phyloP scores from a whole-genome alignment of 2,797 vertebrate species.

The Myotis pilosus region DNA sequence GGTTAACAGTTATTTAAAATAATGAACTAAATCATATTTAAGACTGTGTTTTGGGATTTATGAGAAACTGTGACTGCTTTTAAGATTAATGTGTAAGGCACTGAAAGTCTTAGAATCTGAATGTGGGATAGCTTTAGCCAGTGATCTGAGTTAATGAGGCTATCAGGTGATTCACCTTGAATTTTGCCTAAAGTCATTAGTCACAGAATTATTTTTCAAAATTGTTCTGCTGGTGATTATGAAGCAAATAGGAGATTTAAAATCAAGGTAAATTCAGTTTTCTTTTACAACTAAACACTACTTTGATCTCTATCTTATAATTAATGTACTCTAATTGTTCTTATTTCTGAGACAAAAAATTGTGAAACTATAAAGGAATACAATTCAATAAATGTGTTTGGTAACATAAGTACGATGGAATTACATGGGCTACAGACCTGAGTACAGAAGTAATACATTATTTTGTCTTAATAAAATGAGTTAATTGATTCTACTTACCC shows the following conservation, averaged over 20 bases:
- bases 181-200: conserved; percentile 15
- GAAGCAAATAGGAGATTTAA: conserved; percentile 40
- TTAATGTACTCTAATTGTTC: conserved; percentile 27
- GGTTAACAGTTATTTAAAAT: conserved; percentile 10
- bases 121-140: neutral
- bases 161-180: conserved; percentile 27
- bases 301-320: neutral
- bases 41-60: neutral
- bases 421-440: conserved; percentile 7
- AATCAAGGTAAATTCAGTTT: conserved; percentile 41
- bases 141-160: neutral
- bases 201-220: conserved; percentile 39
- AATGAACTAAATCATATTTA: conserved; percentile 12
- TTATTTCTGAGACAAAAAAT: conserved; percentile 33
- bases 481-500: conserved; percentile 1
- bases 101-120: neutral
- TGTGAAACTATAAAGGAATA: conserved; percentile 13
- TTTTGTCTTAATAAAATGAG: conserved; percentile 41
- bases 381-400: neutral
- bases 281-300: conserved; percentile 37
- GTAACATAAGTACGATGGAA: conserved; percentile 23
- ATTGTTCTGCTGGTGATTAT: conserved; percentile 46
- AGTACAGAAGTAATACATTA: conserved; percentile 1
- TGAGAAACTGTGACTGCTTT: neutral
- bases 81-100: neutral